A percentile compares a stretch with the other conserved stretches of the same genome.
Conservation (phyloP, 2,888 invertebrate genomes). For the Blastobasis adustella region DNA sequence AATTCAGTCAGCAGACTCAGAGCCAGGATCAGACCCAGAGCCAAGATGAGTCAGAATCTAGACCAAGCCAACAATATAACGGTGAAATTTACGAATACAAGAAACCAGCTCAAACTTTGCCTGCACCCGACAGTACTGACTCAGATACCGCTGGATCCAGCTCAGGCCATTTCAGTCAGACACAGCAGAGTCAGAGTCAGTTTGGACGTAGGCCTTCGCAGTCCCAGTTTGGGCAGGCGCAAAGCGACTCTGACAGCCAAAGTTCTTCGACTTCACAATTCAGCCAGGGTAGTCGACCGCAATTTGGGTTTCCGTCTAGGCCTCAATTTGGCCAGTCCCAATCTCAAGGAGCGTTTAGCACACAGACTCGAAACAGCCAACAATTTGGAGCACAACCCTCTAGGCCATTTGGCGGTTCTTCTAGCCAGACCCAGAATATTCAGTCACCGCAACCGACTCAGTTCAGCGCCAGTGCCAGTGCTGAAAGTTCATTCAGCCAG, state of each 20-base stretch:
- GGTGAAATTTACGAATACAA: slow-evolving; percentile 49
- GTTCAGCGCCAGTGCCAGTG: neutral
- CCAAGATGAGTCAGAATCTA: slow-evolving; percentile 7
- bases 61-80: slow-evolving; percentile 26
- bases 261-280: neutral
- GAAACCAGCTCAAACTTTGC: slow-evolving; percentile 36
- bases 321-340: slow-evolving; percentile 12
- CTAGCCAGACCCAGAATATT: slow-evolving; percentile 10
- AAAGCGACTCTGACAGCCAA: slow-evolving; percentile 9
- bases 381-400: slow-evolving; percentile 6
- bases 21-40: neutral
- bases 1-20: neutral
- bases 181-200: neutral
- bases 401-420: neutral
- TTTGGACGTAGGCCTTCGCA: neutral
- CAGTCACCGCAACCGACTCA: neutral
- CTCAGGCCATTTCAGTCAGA: slow-evolving; percentile 15
- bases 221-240: slow-evolving; percentile 12
- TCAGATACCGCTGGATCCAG: slow-evolving; percentile 7
- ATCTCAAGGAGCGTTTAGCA: neutral
- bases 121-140: slow-evolving; percentile 20
- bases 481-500: slow-evolving; percentile 15
- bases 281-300: slow-evolving; percentile 6
- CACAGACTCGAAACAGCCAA: neutral
- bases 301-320: slow-evolving; percentile 18